phyloP scores from a whole-genome alignment of 1,140 invertebrate species.

The Cepaea nemoralis region DNA sequence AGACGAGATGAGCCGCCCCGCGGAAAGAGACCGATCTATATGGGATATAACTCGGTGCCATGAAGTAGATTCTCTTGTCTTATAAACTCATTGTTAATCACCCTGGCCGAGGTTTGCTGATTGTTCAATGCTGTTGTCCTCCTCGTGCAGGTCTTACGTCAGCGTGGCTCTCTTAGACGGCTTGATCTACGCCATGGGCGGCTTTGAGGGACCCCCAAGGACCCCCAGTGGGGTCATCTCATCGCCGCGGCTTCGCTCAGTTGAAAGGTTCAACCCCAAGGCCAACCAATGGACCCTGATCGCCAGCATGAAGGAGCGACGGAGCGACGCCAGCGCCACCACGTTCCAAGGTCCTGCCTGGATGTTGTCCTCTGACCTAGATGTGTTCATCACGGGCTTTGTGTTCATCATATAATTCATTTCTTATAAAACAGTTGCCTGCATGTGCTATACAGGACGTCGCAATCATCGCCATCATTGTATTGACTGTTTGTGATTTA shows the following conservation, averaged over 20 bases:
- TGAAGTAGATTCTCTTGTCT: too few species aligned
- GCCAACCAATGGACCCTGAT: slow-evolving; percentile 74
- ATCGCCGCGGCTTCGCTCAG: slow-evolving; percentile 70
- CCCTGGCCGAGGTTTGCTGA: too few species aligned
- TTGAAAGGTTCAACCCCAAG: slow-evolving; percentile 70
- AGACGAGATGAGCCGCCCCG: too few species aligned
- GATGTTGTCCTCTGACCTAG: neutral
- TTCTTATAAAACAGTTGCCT: too few species aligned
- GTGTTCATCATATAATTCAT: too few species aligned
- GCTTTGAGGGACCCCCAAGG: slow-evolving; percentile 71
- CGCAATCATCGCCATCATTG: too few species aligned
- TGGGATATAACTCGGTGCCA: too few species aligned
- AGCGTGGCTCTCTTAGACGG: slow-evolving; percentile 80
- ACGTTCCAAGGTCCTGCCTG: slow-evolving; percentile 73
- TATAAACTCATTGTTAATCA: too few species aligned
- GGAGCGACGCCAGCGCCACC: slow-evolving; percentile 84
- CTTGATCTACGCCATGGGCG: slow-evolving; percentile 85
- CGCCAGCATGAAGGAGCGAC: slow-evolving; percentile 71
- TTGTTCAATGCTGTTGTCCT: neutral
- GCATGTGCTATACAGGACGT: too few species aligned
- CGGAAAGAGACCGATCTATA: too few species aligned
- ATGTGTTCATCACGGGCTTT: too few species aligned
- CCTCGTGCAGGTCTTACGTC: slow-evolving; percentile 71
- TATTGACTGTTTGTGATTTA: too few species aligned
- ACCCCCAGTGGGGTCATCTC: slow-evolving; percentile 17